A percentile compares a stretch with the other conserved stretches of the same genome.
Evolutionary conservation across 2,888 invertebrate genomes (phyloP).

Genomic region (Pristionchus maxplancki): DNA sequence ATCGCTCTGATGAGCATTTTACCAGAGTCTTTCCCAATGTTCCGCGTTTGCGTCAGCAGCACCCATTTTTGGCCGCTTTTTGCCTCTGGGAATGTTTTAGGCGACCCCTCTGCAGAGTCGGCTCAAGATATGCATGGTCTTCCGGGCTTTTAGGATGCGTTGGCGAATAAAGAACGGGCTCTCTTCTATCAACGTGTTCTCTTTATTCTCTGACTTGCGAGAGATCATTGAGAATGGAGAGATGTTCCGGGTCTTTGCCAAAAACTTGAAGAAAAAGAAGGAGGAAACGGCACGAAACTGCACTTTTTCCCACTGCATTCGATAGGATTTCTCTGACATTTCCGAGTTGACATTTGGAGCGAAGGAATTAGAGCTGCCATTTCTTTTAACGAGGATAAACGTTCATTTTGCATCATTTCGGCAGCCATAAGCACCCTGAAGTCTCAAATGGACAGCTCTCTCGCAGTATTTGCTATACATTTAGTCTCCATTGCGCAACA

Average conservation of each 20-base stretch:
- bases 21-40: background rate
- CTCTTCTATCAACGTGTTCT: background rate
- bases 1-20: no score
- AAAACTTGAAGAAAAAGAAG: background rate
- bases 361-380: background rate
- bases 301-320: background rate
- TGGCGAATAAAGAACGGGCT: background rate
- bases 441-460: no score
- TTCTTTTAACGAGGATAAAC: no score
- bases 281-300: background rate
- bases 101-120: background rate
- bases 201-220: background rate
- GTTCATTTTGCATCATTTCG: no score
- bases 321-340: constrained; percentile 12
- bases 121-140: background rate
- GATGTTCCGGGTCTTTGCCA: background rate
- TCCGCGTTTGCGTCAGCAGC: background rate
- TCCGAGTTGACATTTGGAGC: background rate
- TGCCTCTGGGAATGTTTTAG: no score
- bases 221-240: background rate
- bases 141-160: background rate
- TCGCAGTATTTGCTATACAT: background rate
- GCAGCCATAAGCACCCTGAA: no score
- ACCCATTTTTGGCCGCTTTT: background rate
- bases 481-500: background rate